Conservation (phyloP, 2,888 invertebrate species). For the Augiades crinisus region DNA sequence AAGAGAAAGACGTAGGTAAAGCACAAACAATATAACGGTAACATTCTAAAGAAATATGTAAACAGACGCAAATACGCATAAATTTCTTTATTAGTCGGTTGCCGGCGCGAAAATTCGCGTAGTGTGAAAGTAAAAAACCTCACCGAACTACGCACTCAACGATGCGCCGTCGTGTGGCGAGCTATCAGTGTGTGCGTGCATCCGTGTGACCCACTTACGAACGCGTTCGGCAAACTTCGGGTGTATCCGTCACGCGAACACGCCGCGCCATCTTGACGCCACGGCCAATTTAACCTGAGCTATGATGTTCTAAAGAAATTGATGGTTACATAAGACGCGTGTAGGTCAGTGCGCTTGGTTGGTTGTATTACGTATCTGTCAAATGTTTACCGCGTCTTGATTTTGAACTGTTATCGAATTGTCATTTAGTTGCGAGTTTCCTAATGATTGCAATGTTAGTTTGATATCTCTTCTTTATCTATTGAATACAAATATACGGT, state of each 20-base stretch:
- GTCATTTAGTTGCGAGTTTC: conserved; percentile 23
- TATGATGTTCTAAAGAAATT: conserved; percentile 33
- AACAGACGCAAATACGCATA: conserved; percentile 20
- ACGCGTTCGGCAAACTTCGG: conserved; percentile 65
- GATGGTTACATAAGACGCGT: conserved; percentile 31
- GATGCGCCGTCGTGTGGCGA: conserved; percentile 45
- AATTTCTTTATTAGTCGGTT: conserved; percentile 30
- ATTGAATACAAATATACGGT: conserved; percentile 8
- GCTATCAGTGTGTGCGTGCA: conserved; percentile 57
- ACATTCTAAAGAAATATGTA: conserved; percentile 8
- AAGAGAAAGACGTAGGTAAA: neutral
- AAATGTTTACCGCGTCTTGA: conserved; percentile 35
- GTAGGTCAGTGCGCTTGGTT: conserved; percentile 31
- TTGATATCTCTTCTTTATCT: conserved; percentile 18
- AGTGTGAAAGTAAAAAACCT: conserved; percentile 60
- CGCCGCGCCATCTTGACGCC: conserved; percentile 60
- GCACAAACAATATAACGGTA: neutral
- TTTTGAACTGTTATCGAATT: conserved; percentile 33
- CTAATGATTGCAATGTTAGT: conserved; percentile 17
- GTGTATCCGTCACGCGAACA: conserved; percentile 62
- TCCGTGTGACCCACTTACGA: conserved; percentile 79
- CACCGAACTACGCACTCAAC: conserved; percentile 46
- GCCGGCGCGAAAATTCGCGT: conserved; percentile 48
- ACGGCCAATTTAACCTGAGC: conserved; percentile 53
- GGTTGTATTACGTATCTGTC: conserved; percentile 36